A percentile compares a stretch with the other conserved stretches of the same genome.
These are phyloP conservation scores for Merluccius polli DNA, from an alignment of 2,797 vertebrate genomes.

Conservation along the genomic window DNA sequence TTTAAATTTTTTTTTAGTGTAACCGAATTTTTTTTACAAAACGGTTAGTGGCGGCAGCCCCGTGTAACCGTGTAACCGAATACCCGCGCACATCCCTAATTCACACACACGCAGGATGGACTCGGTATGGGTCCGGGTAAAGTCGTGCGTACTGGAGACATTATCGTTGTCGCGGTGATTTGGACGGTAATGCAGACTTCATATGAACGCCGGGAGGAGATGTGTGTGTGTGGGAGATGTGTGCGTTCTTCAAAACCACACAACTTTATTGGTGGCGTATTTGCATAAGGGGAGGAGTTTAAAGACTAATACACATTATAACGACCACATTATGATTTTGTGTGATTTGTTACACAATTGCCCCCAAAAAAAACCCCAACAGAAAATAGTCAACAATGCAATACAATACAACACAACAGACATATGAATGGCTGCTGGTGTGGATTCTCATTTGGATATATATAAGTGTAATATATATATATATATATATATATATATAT, in stretches of 20 bases:
- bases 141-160: neutral
- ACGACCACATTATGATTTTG: neutral
- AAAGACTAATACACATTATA: neutral
- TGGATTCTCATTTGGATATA: neutral
- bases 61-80: too few species aligned
- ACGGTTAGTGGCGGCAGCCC: too few species aligned
- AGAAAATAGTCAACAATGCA: too few species aligned
- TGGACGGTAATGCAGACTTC: neutral
- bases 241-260: neutral
- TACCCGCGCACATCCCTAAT: too few species aligned
- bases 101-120: neutral
- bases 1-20: too few species aligned
- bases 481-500: too few species aligned
- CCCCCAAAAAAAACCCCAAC: too few species aligned
- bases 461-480: too few species aligned
- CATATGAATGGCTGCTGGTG: neutral
- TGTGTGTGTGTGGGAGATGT: too few species aligned
- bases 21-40: too few species aligned
- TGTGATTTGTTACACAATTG: neutral
- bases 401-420: neutral
- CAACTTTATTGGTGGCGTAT: neutral
- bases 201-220: too few species aligned
- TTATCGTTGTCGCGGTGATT: neutral
- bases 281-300: neutral
- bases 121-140: neutral